Conservation (phyloP, 2,888 invertebrate genomes). For the Tupiocoris notatus region DNA sequence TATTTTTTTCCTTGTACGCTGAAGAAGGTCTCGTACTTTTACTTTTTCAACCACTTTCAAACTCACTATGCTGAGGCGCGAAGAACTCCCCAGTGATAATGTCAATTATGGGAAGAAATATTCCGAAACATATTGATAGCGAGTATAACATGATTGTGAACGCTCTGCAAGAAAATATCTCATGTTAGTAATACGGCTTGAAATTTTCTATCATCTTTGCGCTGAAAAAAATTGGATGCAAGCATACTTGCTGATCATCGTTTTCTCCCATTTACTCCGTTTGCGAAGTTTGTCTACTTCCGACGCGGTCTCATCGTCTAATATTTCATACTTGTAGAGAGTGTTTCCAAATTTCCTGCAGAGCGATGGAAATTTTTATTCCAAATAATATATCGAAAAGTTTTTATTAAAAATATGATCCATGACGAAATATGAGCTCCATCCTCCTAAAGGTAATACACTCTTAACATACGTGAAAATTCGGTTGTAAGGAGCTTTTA, state of each 20-base stretch:
- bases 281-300: background rate
- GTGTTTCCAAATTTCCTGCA: constrained; percentile 4
- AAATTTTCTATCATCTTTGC: too few relatives aligned
- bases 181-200: background rate
- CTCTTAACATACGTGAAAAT: constrained; percentile 23
- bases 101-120: constrained; percentile 2
- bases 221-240: background rate
- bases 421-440: too few relatives aligned
- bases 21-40: too few relatives aligned
- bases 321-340: constrained; percentile 5
- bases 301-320: constrained; percentile 1
- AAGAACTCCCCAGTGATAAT: constrained; percentile 7
- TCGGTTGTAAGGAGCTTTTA: background rate
- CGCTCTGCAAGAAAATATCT: background rate
- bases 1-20: too few relatives aligned
- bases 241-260: constrained; percentile 5
- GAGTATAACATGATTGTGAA: constrained; percentile 6
- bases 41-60: too few relatives aligned
- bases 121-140: background rate
- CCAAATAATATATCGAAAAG: too few relatives aligned
- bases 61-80: constrained; percentile 10
- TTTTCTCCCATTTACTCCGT: background rate
- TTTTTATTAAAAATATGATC: too few relatives aligned
- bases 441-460: too few relatives aligned
- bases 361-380: too few relatives aligned